phyloP scores from a whole-genome alignment of 2,888 invertebrate genomes.

The Megaustenia siamemsis region DNA sequence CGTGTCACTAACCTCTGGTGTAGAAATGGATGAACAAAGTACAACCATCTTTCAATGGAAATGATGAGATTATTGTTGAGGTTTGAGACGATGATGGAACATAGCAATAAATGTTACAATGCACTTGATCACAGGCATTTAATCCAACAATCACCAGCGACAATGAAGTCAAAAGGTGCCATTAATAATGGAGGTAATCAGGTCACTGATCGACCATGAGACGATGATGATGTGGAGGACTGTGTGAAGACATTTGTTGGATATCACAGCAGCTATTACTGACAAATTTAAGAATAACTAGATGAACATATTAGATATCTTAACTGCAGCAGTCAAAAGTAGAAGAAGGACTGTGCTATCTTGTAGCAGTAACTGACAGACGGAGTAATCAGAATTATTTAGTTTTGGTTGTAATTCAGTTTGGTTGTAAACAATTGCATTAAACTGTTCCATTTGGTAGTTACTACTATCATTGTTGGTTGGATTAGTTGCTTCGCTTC shows the following conservation, averaged over 20 bases:
- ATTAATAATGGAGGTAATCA: background rate
- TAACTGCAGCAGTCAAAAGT: too few species aligned
- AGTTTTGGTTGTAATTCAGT: too few species aligned
- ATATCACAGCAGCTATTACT: background rate
- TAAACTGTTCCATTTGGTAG: too few species aligned
- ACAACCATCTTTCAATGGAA: conserved; percentile 2
- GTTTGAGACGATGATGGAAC: background rate
- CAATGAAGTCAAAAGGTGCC: too few species aligned
- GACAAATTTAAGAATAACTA: background rate
- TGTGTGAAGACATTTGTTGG: background rate
- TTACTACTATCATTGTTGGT: too few species aligned
- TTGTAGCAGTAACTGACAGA: too few species aligned
- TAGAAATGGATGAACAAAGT: background rate
- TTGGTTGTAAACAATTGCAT: too few species aligned
- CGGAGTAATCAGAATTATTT: too few species aligned
- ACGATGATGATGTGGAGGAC: background rate
- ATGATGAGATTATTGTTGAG: conserved; percentile 1
- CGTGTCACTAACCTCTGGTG: conserved; percentile 5
- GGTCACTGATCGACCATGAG: background rate
- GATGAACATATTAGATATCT: too few species aligned
- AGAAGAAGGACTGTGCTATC: too few species aligned
- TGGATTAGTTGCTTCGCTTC: too few species aligned
- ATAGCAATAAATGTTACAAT: background rate
- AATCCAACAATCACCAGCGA: background rate
- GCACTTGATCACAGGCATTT: background rate